Evolutionary conservation across 2,888 invertebrate genomes (phyloP).

Genomic region (Lithophane semibrunnea): DNA sequence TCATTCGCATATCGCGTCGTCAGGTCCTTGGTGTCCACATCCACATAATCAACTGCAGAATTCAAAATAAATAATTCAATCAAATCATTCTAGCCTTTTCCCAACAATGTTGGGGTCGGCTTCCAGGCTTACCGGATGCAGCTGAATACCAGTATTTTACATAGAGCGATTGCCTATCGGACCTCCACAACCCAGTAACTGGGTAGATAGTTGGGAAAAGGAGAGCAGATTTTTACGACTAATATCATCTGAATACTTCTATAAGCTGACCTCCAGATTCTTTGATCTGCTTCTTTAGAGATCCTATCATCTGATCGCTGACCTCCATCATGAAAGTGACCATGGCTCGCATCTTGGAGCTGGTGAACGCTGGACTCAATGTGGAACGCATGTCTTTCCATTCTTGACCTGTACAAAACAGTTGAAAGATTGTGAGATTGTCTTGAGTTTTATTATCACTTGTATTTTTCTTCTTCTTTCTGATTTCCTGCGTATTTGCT

Average conservation of each 20-base stretch:
- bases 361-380: conserved; percentile 86
- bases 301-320: conserved; percentile 74
- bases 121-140: no score
- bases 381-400: conserved; percentile 82
- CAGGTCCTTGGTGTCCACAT: conserved; percentile 83
- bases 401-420: conserved; percentile 67
- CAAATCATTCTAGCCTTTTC: no score
- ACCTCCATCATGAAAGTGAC: conserved; percentile 81
- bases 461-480: neutral
- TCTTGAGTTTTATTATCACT: neutral
- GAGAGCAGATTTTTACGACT: neutral
- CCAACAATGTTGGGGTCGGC: no score
- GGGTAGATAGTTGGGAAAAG: neutral
- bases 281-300: conserved; percentile 69
- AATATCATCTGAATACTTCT: neutral
- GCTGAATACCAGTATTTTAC: no score
- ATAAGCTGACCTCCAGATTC: conserved; percentile 72
- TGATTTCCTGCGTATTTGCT: neutral
- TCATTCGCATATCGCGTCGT: conserved; percentile 87
- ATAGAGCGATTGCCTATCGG: no score
- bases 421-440: neutral
- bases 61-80: neutral
- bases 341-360: conserved; percentile 85
- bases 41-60: conserved; percentile 67
- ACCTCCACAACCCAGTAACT: no score